phyloP scores from a whole-genome alignment of 1,140 invertebrate genomes.

The Probaryconus sp. region DNA sequence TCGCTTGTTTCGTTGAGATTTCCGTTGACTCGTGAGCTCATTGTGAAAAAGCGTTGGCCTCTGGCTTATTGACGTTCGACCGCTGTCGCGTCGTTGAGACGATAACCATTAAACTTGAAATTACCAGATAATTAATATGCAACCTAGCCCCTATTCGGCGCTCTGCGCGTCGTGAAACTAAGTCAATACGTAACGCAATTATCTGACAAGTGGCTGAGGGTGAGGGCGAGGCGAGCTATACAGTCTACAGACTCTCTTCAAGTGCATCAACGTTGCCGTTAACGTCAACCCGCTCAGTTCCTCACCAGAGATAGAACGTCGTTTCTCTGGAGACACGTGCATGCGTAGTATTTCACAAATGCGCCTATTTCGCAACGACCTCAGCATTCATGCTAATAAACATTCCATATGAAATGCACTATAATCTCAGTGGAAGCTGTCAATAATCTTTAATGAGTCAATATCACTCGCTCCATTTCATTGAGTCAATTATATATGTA shows the following conservation, averaged over 20 bases:
- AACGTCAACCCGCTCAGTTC: conserved; percentile 56
- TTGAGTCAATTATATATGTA: no score
- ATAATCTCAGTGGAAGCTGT: no score
- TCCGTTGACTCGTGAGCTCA: not conserved
- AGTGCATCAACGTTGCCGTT: conserved; percentile 66
- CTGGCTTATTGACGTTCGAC: conserved; percentile 32
- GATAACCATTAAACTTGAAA: conserved; percentile 71
- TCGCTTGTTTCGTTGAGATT: conserved; percentile 23
- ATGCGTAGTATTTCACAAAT: conserved; percentile 46
- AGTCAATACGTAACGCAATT: conserved; percentile 76
- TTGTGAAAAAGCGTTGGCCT: conserved; percentile 18
- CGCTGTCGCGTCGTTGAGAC: conserved; percentile 22
- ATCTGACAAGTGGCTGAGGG: conserved; percentile 70
- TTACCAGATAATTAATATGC: conserved; percentile 76
- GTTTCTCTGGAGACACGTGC: conserved; percentile 43
- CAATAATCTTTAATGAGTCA: no score
- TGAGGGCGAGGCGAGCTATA: conserved; percentile 58
- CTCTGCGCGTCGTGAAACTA: conserved; percentile 64
- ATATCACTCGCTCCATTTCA: no score
- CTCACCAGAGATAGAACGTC: conserved; percentile 27
- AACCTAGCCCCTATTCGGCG: conserved; percentile 54
- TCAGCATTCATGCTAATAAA: no score
- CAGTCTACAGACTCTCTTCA: conserved; percentile 54
- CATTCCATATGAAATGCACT: no score
- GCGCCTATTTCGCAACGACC: conserved; percentile 24